A percentile compares a stretch with the other conserved stretches of the same genome.
Conservation (phyloP, 2,113 vertebrate species). For the Eulemur rufifrons region DNA sequence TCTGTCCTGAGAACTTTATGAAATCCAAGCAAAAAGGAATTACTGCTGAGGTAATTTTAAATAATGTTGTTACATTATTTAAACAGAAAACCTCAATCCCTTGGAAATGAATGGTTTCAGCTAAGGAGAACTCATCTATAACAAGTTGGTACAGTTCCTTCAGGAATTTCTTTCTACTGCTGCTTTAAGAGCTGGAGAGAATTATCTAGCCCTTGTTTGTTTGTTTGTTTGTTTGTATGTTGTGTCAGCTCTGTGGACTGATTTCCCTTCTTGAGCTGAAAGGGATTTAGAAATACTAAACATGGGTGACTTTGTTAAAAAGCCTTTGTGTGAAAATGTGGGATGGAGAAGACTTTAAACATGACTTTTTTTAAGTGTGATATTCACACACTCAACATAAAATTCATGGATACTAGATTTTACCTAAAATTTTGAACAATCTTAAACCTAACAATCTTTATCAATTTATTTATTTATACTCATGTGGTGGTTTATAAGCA, state of each 20-base stretch:
- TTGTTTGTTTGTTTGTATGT: neutral
- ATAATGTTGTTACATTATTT: neutral
- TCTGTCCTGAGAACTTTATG: constrained; percentile 67
- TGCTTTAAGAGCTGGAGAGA: constrained; percentile 31
- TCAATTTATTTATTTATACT: neutral
- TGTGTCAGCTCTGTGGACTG: constrained; percentile 17
- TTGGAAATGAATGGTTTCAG: constrained; percentile 51
- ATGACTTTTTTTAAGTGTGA: neutral
- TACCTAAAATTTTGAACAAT: neutral
- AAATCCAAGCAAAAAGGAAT: constrained; percentile 71
- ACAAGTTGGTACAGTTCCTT: constrained; percentile 51
- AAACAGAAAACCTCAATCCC: constrained; percentile 57
- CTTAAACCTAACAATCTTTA: neutral
- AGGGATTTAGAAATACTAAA: constrained; percentile 37
- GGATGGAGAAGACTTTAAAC: neutral
- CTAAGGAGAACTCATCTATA: constrained; percentile 63
- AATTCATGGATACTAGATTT: constrained; percentile 6
- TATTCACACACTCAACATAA: neutral
- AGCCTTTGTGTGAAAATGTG: neutral
- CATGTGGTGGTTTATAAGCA: neutral
- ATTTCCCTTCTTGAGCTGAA: constrained; percentile 24
- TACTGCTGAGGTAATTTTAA: constrained; percentile 68
- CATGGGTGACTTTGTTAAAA: neutral
- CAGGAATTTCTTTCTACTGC: constrained; percentile 57
- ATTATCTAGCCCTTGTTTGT: neutral